A percentile compares a stretch with the other conserved stretches of the same genome.
These are phyloP conservation scores for Nothobranchius kuhntae DNA, from an alignment of 2,113 vertebrate species.

Conservation along the genomic window DNA sequence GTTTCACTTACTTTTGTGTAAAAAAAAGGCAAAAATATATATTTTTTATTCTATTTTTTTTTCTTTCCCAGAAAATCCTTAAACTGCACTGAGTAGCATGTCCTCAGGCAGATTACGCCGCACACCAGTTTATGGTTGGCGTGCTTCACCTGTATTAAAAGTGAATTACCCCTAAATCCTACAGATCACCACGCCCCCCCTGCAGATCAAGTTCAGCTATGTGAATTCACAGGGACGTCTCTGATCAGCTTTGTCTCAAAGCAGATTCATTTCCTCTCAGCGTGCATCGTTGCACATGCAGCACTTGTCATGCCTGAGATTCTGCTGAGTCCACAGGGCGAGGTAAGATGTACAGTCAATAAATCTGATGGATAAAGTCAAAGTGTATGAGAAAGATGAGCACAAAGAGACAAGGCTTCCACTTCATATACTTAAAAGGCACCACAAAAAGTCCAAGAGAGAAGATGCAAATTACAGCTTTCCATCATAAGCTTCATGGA, in stretches of 20 bases:
- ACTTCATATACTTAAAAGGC: slow-evolving; percentile 53
- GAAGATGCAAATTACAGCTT: slow-evolving; percentile 39
- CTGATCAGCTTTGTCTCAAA: slow-evolving; percentile 27
- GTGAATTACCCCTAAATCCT: too few species aligned
- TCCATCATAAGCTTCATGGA: slow-evolving; percentile 29
- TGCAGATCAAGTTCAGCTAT: not conserved
- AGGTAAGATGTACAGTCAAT: slow-evolving; percentile 41
- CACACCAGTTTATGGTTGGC: too few species aligned
- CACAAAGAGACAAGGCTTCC: slow-evolving; percentile 37
- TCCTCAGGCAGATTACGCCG: too few species aligned
- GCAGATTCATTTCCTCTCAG: slow-evolving; percentile 40
- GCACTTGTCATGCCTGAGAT: slow-evolving; percentile 6
- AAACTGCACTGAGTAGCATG: too few species aligned
- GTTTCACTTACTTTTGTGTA: too few species aligned
- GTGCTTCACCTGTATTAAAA: too few species aligned
- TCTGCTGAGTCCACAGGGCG: slow-evolving; percentile 28
- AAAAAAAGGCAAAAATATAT: too few species aligned
- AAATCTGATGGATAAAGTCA: slow-evolving; percentile 47
- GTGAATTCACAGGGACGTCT: not conserved
- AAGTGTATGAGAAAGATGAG: slow-evolving; percentile 11
- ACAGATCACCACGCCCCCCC: not conserved
- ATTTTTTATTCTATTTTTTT: too few species aligned
- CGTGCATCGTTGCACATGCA: slow-evolving; percentile 10
- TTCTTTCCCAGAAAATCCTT: too few species aligned
- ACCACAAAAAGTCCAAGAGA: slow-evolving; percentile 11